Conservation (phyloP, 2,888 invertebrate genomes). For the Dynastes grantii region DNA sequence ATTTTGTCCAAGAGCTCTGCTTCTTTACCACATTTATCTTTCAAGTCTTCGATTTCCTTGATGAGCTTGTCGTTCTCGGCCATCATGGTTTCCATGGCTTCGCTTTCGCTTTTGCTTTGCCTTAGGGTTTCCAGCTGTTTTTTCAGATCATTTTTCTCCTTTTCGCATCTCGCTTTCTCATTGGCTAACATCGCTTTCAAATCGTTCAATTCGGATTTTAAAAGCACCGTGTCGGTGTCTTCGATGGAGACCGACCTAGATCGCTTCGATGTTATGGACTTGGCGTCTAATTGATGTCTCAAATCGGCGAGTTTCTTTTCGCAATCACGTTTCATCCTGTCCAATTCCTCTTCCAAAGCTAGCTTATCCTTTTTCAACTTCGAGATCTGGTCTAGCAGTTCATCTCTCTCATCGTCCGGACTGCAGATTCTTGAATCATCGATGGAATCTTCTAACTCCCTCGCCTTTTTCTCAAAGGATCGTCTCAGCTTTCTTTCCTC, state of each 20-base stretch:
- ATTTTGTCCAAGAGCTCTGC: conserved; percentile 9
- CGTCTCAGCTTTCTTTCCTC: conserved; percentile 50
- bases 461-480: conserved; percentile 43
- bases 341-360: conserved; percentile 34
- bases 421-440: conserved; percentile 46
- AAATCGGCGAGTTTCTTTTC: conserved; percentile 30
- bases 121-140: conserved; percentile 36
- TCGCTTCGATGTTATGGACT: neutral
- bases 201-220: conserved; percentile 38
- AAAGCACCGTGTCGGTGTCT: conserved; percentile 5
- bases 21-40: conserved; percentile 6
- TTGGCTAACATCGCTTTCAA: conserved; percentile 34
- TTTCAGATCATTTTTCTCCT: conserved; percentile 44
- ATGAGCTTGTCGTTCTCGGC: conserved; percentile 52
- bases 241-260: conserved; percentile 7
- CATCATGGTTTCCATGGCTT: conserved; percentile 37
- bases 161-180: conserved; percentile 32
- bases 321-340: conserved; percentile 21
- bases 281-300: conserved; percentile 26
- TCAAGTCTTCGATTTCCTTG: conserved; percentile 27
- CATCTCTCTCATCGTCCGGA: conserved; percentile 26
- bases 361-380: conserved; percentile 46
- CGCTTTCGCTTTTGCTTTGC: conserved; percentile 28
- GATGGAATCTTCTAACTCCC: conserved; percentile 45
- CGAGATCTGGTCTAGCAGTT: conserved; percentile 36